Evolutionary conservation across 2,888 invertebrate species (phyloP), one percentile per base, ranked within the genome.

Genomic region (Agriotes lineatus): DNA sequence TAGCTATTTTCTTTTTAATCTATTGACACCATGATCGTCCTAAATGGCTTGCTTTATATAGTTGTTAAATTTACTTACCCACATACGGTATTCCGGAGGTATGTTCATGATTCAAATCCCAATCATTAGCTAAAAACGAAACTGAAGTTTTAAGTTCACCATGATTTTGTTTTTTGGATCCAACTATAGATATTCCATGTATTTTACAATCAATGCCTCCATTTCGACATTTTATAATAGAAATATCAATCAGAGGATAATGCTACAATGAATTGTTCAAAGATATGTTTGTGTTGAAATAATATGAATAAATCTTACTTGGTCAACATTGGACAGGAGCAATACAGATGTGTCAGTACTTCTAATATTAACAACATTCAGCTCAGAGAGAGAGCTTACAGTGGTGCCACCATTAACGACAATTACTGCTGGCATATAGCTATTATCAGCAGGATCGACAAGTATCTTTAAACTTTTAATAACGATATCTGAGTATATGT

Each of bases 191-290:
- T 9, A 97, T 86, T 0, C 93, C 94, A 79, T 96, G 96, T 1
- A 97, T 91, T 79, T 95, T 93, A 81, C 97, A 97, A 81, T 97
- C 96, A 14, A 97, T 96, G n/a, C 96, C 96, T 57, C 93, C 93
- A 82, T 94, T 96, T 37, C 94, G 90, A 79, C 96, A 97, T 81
- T 96, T 95, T 74, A 93, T 93, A 65, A 97, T 92, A 44, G 91
- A 90, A 59, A 97, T 94, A 85, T 97, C 97, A 71, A 97, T 90
- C 82, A 93, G 93, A 0, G 93, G 90, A 81, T 95, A 94, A 82
- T 92, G 93, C 88, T 93, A 87, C 35, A 87, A 88, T 50, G 2
- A 14, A 22, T 48, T 14, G 20, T 1, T 12, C 22, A n/a, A 22
- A 25, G 1, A 12, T 30, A 16, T 48, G 12, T 45, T 44, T 19